Base-by-base conservation (phyloP, 1,140 invertebrate species). In the Drosophila sp. region DNA sequence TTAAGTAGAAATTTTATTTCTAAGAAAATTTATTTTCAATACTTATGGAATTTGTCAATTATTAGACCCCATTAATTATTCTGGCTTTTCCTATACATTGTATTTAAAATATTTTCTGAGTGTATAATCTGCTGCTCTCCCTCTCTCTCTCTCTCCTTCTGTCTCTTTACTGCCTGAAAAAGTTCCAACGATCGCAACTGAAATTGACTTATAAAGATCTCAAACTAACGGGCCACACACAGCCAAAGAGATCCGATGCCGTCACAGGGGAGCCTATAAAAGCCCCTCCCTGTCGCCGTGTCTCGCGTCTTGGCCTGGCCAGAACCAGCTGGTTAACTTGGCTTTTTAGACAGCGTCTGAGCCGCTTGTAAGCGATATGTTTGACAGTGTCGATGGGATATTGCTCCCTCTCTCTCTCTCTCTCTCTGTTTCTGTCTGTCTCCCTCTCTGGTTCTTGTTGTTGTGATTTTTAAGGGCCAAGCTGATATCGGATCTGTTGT, bases 121-220 rank as follows among this genome's bases (percentile, higher is more conserved):
- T 21, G 21, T 21, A 21, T 21, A 21, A 2, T 21, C 21, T 2
- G 21, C 21, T 1, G 21, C 4, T 8, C 21, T 2, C 45, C 5
- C 2, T 9, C 43, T 5, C 2, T 43, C 13, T 16, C 41, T 16
- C 8, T 1, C 11, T 46, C 4, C 45, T 11, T n/a, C 2, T 25
- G 2, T 21, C 14, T 18, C 16, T 18, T 2, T 41, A 36, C n/a
- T 63, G 48, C 78, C 46, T 21, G 4, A 21, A 21, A 21, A 21
- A 21, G 21, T 21, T 4, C 21, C 21, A 46, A 54, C 63, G 56
- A 38, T 67, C 16, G 56, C 43, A 51, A 59, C 46, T 67, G 45
- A 86, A 87, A 82, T 87, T 87, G 82, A 73, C 78, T 79, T 86
- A 87, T 86, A 82, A 86, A 86, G 82, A 86, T 82, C 82, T 86